A percentile compares a stretch with the other conserved stretches of the same genome.
phyloP scores from a whole-genome alignment of 2,797 vertebrate species.

The Gambelia wislizenii region DNA sequence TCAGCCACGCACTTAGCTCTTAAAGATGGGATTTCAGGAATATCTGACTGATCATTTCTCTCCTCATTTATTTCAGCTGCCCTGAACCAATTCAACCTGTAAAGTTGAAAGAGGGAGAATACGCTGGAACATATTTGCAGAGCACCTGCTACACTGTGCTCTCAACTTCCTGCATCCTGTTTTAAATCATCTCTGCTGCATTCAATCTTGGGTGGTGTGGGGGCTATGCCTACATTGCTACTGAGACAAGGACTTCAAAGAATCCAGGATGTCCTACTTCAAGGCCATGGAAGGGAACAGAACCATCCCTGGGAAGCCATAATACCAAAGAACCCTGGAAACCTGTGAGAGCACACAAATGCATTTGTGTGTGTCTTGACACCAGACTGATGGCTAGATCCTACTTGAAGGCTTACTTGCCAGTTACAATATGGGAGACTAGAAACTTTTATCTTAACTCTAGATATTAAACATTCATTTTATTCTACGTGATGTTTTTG shows the following conservation, averaged over 20 bases:
- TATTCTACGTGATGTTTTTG: no score
- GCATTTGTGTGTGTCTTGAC: background rate
- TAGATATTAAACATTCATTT: no score
- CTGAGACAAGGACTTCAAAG: background rate
- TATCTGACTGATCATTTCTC: slow-evolving; percentile 78
- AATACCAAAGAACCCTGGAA: background rate
- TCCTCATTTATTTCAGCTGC: slow-evolving; percentile 77
- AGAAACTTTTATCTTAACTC: no score
- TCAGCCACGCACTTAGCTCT: slow-evolving; percentile 74
- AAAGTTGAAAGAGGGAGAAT: slow-evolving; percentile 68
- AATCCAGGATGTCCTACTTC: background rate
- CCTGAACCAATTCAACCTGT: slow-evolving; percentile 74
- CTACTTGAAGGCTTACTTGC: background rate
- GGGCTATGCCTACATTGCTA: background rate
- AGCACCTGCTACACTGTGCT: slow-evolving; percentile 47
- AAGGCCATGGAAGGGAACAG: background rate
- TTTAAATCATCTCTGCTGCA: background rate
- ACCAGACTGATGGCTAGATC: background rate
- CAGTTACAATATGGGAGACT: no score
- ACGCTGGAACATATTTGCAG: slow-evolving; percentile 53
- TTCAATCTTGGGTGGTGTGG: background rate
- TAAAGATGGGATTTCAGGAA: slow-evolving; percentile 75
- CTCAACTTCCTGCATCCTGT: slow-evolving; percentile 27
- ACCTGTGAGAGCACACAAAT: background rate
- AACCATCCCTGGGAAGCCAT: background rate